Evolutionary conservation across 2,113 vertebrate species (phyloP), one percentile per base, ranked within the genome.

Genomic region (Microcebus jonahi): DNA sequence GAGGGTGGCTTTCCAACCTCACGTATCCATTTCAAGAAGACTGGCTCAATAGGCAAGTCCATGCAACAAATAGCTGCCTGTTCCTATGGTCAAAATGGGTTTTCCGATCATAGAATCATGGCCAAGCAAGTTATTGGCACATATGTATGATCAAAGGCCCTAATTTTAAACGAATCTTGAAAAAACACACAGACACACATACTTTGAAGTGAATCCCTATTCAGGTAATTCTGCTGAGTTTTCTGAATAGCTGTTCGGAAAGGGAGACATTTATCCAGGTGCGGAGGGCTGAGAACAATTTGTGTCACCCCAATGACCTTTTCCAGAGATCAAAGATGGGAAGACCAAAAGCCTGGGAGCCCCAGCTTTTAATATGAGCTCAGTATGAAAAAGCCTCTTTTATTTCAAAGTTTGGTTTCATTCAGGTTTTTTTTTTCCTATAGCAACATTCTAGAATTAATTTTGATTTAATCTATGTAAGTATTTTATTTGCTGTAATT

Each of bases 361-460:
- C 53, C 31, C 67, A 68, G 42, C 36, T 70, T 85, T 87, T 50
- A 91, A 87, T 27, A 50, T 48, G 57, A 76, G 36, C 18, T 88
- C 57, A 53, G 36, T 53, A 34, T 70, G 67, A 85, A 89, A 85
- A 89, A 95, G 85, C 68, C 36, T n/a, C 11, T 61, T 91, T 68
- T 93, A 85, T 77, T 65, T 96, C 84, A 94, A 96, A 87, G 57
- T 71, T 80, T 63, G 20, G 1, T 88, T 91, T 79, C 29, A 25
- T 68, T 53, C n/a, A 7, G 1, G 42, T 42, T 42, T 45, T 23
- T 27, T 45, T 91, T 88, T 50, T 63, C 68, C 63, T 68, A 6
- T 59, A 63, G 73, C 42, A 91, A 45, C 76, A 53, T 36, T 23
- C 31, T 75, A 93, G 61, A 84, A 55, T n/a, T 4, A 3, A 48